Percentiles rank a stretch among this genome's conserved stretches.
phyloP scores from a whole-genome alignment of 2,113 vertebrate genomes.

The Anarrhichthys ocellatus region DNA sequence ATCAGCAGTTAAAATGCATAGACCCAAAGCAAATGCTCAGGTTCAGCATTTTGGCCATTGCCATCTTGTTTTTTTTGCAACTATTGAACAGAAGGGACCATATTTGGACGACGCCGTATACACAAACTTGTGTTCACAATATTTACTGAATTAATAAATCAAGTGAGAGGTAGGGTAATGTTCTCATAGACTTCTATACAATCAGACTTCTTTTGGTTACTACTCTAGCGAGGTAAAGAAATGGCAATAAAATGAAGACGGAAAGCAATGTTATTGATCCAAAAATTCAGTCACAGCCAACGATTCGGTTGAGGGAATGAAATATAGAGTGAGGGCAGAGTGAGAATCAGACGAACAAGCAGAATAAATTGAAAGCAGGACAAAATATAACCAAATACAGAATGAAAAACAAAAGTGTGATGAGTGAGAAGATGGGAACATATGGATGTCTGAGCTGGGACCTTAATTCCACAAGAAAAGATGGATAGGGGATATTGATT shows the following conservation, averaged over 20 bases:
- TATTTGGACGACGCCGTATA: background rate
- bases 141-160: background rate
- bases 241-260: background rate
- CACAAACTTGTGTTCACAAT: background rate
- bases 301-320: background rate
- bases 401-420: background rate
- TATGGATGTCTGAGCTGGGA: slow-evolving; percentile 16
- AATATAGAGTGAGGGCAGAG: background rate
- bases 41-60: background rate
- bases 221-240: background rate
- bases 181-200: background rate
- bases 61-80: background rate
- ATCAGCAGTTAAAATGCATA: background rate
- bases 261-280: slow-evolving; percentile 3
- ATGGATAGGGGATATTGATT: slow-evolving; percentile 62
- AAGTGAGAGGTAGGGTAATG: background rate
- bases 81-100: background rate
- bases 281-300: background rate
- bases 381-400: slow-evolving; percentile 20
- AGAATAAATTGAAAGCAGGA: slow-evolving; percentile 18
- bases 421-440: background rate
- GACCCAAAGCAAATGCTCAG: background rate
- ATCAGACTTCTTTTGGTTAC: background rate
- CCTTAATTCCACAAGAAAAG: slow-evolving; percentile 55
- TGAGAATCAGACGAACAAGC: slow-evolving; percentile 16